Evolutionary conservation across 2,888 invertebrate species (phyloP).

Genomic region (Pelosia muscerda): DNA sequence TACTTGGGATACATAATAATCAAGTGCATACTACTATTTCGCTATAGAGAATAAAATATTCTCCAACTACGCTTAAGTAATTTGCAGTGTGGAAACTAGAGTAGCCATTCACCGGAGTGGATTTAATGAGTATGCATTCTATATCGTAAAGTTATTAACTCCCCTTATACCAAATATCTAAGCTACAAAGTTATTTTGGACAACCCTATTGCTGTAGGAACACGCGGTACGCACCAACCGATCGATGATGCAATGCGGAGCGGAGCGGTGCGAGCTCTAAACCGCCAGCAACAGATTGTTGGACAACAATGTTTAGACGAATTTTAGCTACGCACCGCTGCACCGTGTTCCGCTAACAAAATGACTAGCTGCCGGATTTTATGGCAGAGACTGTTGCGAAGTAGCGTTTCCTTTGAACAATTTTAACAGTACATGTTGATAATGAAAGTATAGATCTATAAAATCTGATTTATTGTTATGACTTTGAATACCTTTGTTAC

Average conservation of each 20-base stretch:
- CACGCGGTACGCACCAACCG: not conserved
- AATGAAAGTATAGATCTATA: not conserved
- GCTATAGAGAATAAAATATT: not conserved
- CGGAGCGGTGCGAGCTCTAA: slow-evolving; percentile 17
- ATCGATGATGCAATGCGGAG: slow-evolving; percentile 1
- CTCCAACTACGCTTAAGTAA: not conserved
- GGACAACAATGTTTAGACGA: slow-evolving; percentile 50
- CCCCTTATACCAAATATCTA: not conserved
- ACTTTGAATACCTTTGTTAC: not conserved
- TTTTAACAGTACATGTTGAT: not conserved
- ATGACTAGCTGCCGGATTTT: slow-evolving; percentile 31
- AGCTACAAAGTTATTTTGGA: not conserved
- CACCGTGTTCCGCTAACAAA: slow-evolving; percentile 44
- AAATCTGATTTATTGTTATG: slow-evolving; percentile 2
- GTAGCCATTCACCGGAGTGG: not conserved
- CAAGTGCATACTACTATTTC: not conserved
- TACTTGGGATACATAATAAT: not conserved
- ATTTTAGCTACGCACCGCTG: slow-evolving; percentile 41
- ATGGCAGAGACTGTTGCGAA: not conserved
- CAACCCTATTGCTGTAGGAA: slow-evolving; percentile 5
- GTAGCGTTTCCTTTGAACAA: not conserved
- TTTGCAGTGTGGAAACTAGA: not conserved
- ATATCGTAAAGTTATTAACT: not conserved
- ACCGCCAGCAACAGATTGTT: slow-evolving; percentile 59
- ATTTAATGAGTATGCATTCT: not conserved